Conservation (phyloP, 2,888 invertebrate species). For the Allolobophora icterica region DNA sequence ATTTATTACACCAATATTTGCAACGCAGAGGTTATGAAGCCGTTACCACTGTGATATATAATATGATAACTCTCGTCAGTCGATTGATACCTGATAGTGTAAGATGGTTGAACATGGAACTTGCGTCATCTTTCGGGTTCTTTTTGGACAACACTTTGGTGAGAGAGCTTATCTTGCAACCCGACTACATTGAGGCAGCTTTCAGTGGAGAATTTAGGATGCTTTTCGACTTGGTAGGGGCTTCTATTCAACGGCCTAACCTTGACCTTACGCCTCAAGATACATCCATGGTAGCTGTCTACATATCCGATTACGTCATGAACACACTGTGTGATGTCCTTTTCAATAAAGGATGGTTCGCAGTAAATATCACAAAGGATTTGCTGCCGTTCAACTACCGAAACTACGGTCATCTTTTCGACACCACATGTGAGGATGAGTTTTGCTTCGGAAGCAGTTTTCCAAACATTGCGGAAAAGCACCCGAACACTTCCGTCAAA, state of each 20-base stretch:
- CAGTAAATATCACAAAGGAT: not conserved
- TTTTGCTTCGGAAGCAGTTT: not conserved
- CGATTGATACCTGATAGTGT: not conserved
- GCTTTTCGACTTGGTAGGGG: not conserved
- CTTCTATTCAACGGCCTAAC: not conserved
- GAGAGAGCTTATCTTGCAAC: not conserved
- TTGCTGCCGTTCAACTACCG: not conserved
- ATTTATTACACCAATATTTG: too few relatives aligned
- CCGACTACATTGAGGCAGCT: not conserved
- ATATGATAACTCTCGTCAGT: not conserved
- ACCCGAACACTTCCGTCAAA: not conserved
- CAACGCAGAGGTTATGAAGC: not conserved
- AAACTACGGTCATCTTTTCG: not conserved
- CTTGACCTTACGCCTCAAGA: not conserved
- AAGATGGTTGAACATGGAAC: not conserved
- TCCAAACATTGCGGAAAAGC: not conserved
- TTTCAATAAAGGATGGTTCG: not conserved
- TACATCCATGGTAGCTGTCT: not conserved
- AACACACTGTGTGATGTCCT: not conserved
- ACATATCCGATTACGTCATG: not conserved
- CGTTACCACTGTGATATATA: not conserved
- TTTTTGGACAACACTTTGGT: not conserved
- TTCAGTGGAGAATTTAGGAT: not conserved
- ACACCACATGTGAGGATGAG: not conserved
- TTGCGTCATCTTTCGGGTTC: not conserved